These are phyloP conservation scores for Brachionus koreanus DNA, from an alignment of 1,140 invertebrate species.

Conservation along the genomic window DNA sequence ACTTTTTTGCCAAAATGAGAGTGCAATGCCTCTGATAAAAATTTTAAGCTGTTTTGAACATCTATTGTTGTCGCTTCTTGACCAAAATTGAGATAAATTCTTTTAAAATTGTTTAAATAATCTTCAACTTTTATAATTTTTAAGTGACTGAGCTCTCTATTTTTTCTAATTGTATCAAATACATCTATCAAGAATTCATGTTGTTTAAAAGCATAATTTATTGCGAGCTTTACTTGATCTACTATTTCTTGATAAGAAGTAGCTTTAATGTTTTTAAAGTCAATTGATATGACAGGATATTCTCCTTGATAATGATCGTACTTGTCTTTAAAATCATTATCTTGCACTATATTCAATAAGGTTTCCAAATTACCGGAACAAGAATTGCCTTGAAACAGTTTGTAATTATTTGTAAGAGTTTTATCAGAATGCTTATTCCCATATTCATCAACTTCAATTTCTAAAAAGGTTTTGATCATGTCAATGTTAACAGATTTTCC, in stretches of 20 bases:
- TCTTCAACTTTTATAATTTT: no score
- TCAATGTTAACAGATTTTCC: no score
- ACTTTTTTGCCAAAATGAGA: background rate
- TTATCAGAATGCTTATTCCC: no score
- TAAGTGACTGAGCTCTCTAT: no score
- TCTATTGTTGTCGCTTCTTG: background rate
- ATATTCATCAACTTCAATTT: no score
- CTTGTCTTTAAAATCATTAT: slow-evolving; percentile 22
- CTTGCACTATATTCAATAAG: background rate
- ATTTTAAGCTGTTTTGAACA: background rate
- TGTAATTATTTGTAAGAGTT: no score
- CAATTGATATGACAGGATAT: slow-evolving; percentile 16
- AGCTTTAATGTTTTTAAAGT: slow-evolving; percentile 10
- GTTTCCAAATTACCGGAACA: slow-evolving; percentile 7
- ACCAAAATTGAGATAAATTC: background rate
- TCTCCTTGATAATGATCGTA: background rate
- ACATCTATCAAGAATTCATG: background rate
- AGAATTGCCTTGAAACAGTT: no score
- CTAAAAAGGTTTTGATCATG: no score
- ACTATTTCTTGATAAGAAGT: slow-evolving; percentile 16
- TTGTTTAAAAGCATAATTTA: background rate
- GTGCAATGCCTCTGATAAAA: background rate
- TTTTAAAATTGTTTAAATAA: background rate
- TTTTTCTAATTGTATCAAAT: background rate
- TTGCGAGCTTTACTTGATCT: no score